Evolutionary conservation across 2,113 vertebrate genomes (phyloP).

Genomic region (Calyptommatus sinebrachiatus): DNA sequence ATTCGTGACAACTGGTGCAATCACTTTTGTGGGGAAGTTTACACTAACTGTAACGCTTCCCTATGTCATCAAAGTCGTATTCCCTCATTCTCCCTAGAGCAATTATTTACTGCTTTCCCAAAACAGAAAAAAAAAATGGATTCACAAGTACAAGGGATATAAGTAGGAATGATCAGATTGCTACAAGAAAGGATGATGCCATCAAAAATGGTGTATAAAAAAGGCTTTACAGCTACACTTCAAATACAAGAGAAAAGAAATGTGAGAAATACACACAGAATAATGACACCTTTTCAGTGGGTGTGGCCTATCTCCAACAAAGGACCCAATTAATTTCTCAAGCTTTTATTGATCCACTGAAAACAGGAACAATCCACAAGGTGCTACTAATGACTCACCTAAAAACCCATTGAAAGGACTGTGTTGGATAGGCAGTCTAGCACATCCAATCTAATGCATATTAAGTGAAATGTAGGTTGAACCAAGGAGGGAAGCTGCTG

Average conservation of each 20-base stretch:
- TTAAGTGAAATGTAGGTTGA: too few species aligned
- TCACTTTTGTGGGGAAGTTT: conserved; percentile 22
- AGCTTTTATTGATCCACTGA: too few species aligned
- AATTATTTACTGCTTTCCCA: conserved; percentile 31
- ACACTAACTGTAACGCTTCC: conserved; percentile 6
- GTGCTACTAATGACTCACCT: too few species aligned
- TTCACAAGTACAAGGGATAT: neutral
- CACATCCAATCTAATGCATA: too few species aligned
- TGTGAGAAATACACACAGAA: neutral
- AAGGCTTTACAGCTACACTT: neutral
- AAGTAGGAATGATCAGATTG: neutral
- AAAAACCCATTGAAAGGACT: too few species aligned
- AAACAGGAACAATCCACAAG: too few species aligned
- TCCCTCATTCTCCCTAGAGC: conserved; percentile 5
- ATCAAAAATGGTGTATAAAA: neutral
- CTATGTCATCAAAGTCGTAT: conserved; percentile 16
- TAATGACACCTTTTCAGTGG: too few species aligned
- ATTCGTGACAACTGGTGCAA: conserved; percentile 36
- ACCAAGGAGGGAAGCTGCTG: too few species aligned
- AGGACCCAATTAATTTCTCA: too few species aligned
- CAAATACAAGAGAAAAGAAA: too few species aligned
- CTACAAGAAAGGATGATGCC: neutral
- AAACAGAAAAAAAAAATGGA: conserved; percentile 7
- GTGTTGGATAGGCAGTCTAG: too few species aligned
- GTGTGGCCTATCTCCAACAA: too few species aligned